phyloP scores from a whole-genome alignment of 1,140 invertebrate species.

The Bombus polaris region DNA sequence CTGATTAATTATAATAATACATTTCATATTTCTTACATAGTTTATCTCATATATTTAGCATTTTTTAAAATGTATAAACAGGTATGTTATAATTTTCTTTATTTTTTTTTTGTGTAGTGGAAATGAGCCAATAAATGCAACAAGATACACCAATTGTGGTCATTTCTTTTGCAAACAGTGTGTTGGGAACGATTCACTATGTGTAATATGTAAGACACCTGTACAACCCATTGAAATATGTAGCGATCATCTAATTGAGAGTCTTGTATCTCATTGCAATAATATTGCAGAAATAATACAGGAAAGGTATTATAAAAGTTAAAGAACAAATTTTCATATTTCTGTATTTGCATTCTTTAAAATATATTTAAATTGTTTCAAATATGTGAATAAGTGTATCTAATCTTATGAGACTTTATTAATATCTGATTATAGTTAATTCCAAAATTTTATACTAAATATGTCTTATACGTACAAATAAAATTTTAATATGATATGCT shows the following conservation, averaged over 20 bases:
- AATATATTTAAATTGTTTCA: neutral
- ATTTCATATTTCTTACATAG: too few species aligned
- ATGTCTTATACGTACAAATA: neutral
- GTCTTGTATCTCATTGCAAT: conserved; percentile 65
- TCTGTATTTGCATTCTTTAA: neutral
- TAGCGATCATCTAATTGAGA: conserved; percentile 62
- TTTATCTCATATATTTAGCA: neutral
- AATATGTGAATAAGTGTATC: neutral
- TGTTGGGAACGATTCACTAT: conserved; percentile 51
- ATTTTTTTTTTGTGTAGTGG: conserved; percentile 53
- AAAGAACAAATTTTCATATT: conserved; percentile 2
- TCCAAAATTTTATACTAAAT: too few species aligned
- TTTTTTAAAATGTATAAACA: neutral
- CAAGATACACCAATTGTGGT: conserved; percentile 70
- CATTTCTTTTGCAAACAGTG: conserved; percentile 75
- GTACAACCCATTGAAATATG: conserved; percentile 66
- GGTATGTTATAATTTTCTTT: neutral
- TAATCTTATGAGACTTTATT: neutral
- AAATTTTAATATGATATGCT: neutral
- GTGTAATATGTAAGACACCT: conserved; percentile 68
- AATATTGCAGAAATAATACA: conserved; percentile 64
- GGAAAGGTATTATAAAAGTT: conserved; percentile 59
- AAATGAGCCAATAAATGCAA: conserved; percentile 58
- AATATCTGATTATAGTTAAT: too few species aligned
- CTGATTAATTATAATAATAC: too few species aligned